Conservation (phyloP, 2,797 vertebrate species). For the Enteromius treurensis region DNA sequence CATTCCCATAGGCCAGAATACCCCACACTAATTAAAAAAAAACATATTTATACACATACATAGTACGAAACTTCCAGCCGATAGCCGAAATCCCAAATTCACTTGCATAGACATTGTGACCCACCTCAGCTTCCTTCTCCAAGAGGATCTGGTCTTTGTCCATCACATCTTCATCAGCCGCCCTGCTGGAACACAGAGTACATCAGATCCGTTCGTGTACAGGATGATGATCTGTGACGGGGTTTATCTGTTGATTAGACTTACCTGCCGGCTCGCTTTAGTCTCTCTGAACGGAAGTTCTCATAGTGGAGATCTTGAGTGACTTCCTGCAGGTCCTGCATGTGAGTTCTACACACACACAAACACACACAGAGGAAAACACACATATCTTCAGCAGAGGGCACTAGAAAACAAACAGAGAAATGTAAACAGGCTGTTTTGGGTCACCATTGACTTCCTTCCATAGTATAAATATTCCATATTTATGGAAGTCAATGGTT, state of each 20-base stretch:
- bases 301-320: constrained; percentile 91
- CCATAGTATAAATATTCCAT: too few species aligned
- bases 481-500: too few species aligned
- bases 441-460: too few species aligned
- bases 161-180: constrained; percentile 87
- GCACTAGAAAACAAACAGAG: neutral
- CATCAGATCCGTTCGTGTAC: neutral
- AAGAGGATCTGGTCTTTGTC: constrained; percentile 94
- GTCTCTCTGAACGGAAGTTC: constrained; percentile 91
- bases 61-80: too few species aligned
- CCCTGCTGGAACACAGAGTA: constrained; percentile 67
- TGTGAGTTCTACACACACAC: constrained; percentile 81
- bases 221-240: neutral
- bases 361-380: constrained; percentile 12
- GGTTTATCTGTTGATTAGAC: constrained; percentile 17
- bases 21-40: constrained; percentile 56
- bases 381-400: constrained; percentile 44
- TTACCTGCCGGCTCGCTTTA: constrained; percentile 84
- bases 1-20: constrained; percentile 45
- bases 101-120: constrained; percentile 6
- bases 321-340: constrained; percentile 91
- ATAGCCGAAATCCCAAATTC: neutral
- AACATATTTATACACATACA: neutral
- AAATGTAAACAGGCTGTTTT: too few species aligned
- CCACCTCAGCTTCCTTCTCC: constrained; percentile 93